These are phyloP conservation scores for Sturmia bella DNA, from an alignment of 2,888 invertebrate genomes.

Conservation along the genomic window DNA sequence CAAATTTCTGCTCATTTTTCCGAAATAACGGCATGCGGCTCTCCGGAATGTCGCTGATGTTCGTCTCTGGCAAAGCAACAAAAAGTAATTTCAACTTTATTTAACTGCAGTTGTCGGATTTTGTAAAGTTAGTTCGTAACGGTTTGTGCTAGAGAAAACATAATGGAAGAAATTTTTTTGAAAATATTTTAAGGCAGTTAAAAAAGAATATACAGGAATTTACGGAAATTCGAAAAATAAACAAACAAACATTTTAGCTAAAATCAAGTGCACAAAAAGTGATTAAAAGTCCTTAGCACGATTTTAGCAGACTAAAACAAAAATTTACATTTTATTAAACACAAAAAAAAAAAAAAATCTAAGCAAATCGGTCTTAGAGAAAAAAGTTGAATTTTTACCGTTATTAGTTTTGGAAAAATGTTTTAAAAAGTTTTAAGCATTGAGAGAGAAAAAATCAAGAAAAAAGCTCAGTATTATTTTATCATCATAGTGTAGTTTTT, in stretches of 20 bases:
- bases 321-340: constrained; percentile 8
- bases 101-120: constrained; percentile 48
- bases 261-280: constrained; percentile 8
- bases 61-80: constrained; percentile 26
- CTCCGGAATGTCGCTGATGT: constrained; percentile 17
- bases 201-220: constrained; percentile 30
- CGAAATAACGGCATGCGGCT: constrained; percentile 56
- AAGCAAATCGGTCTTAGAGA: background rate
- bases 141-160: constrained; percentile 61
- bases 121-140: constrained; percentile 62
- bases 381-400: no score
- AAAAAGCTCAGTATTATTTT: constrained; percentile 4
- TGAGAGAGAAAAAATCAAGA: background rate
- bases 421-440: background rate
- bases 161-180: constrained; percentile 3
- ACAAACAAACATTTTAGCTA: constrained; percentile 23
- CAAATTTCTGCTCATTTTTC: constrained; percentile 27
- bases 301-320: constrained; percentile 12
- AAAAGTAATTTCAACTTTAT: constrained; percentile 52
- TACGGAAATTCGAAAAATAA: constrained; percentile 57
- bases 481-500: background rate
- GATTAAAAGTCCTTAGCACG: constrained; percentile 1
- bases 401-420: background rate
- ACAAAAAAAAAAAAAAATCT: constrained; percentile 11
- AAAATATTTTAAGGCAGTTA: constrained; percentile 19